Percentiles rank a stretch among this genome's conserved stretches.
Conservation (phyloP, 2,888 invertebrate species). For the Shargacucullia verbasci region DNA sequence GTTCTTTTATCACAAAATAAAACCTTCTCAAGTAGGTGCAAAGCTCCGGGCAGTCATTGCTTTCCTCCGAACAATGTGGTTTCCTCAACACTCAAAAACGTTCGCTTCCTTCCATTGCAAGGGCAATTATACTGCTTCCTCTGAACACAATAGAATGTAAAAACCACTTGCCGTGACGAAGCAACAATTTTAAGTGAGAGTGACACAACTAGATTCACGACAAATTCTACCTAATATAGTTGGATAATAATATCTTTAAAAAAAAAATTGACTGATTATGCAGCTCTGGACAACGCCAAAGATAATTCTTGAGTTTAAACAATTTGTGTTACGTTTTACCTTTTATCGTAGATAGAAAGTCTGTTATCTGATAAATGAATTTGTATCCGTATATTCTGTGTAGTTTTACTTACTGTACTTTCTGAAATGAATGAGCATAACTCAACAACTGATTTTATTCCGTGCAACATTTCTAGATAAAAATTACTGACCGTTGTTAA, state of each 20-base stretch:
- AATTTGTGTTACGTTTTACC: too few species aligned
- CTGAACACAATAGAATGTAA: slow-evolving; percentile 80
- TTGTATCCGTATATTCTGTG: slow-evolving; percentile 5
- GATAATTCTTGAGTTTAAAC: too few species aligned
- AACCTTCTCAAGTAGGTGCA: slow-evolving; percentile 20
- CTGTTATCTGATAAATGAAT: background rate
- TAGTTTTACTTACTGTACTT: background rate
- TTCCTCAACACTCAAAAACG: slow-evolving; percentile 76
- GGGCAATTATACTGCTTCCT: slow-evolving; percentile 84
- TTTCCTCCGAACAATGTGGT: slow-evolving; percentile 59
- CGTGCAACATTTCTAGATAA: too few species aligned
- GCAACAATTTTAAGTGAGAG: slow-evolving; percentile 65
- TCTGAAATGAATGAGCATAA: slow-evolving; percentile 8
- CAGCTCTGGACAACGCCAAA: too few species aligned
- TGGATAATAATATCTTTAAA: slow-evolving; percentile 5
- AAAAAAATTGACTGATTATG: background rate
- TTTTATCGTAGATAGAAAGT: too few species aligned
- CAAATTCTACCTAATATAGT: slow-evolving; percentile 23
- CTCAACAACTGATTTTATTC: too few species aligned
- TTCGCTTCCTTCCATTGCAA: slow-evolving; percentile 76
- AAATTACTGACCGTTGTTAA: too few species aligned
- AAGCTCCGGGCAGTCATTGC: slow-evolving; percentile 27
- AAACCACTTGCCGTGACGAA: slow-evolving; percentile 73
- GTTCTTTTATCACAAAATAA: slow-evolving; percentile 4
- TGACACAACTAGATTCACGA: slow-evolving; percentile 56